Percentiles rank a stretch among this genome's conserved stretches.
phyloP scores from a whole-genome alignment of 2,888 invertebrate genomes.

The Cerastis rubricosa region DNA sequence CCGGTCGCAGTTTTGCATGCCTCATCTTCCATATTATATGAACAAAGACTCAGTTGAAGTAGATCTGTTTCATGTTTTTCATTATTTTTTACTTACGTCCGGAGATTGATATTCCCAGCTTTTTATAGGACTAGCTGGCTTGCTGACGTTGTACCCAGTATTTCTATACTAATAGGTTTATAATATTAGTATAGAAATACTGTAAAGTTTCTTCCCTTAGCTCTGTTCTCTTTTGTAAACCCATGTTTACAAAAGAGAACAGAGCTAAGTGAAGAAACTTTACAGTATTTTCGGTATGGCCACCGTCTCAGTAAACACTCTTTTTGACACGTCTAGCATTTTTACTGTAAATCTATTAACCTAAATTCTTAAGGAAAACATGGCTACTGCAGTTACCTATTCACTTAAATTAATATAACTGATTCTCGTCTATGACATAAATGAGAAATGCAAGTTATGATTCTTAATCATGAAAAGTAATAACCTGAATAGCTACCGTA shows the following conservation, averaged over 20 bases:
- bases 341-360: not conserved
- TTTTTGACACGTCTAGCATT: not conserved
- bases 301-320: not conserved
- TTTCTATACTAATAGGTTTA: no score
- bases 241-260: not conserved
- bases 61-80: constrained; percentile 8
- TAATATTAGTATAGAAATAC: no score
- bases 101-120: not conserved
- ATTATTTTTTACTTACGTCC: not conserved
- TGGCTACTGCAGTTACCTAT: not conserved
- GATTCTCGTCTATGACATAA: constrained; percentile 11
- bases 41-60: not conserved
- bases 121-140: no score
- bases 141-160: no score
- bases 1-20: constrained; percentile 27
- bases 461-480: constrained; percentile 47
- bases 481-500: constrained; percentile 44
- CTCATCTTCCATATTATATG: constrained; percentile 7
- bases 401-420: constrained; percentile 6
- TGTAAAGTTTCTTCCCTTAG: no score
- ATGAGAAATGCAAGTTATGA: constrained; percentile 32
- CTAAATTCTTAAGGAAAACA: not conserved
- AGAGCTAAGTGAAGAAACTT: not conserved
- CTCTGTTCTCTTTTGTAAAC: no score
- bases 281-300: not conserved